Evolutionary conservation across 2,888 invertebrate genomes (phyloP), one percentile per base, ranked within the genome.

Genomic region (Cephus sareptanus): DNA sequence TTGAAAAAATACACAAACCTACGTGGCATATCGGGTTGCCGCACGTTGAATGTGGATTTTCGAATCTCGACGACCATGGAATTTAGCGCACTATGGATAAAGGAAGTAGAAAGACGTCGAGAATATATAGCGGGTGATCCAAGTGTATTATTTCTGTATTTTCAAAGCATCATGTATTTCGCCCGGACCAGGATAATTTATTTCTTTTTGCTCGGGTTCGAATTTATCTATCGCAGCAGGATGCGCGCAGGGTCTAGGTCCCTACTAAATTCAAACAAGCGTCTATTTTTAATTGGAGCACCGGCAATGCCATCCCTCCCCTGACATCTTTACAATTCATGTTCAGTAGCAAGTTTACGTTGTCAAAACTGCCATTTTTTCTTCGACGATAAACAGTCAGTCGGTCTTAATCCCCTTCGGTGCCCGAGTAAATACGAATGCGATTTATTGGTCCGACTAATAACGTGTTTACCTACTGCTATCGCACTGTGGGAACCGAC

Each of bases 201-300:
- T 71, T 31, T 71, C 31, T 31, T 71, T 71, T 71, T 15, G 31
- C 71, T 31, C 71, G 15, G 11, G 1, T 31, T 71, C 71, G 12
- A 71, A 34, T 71, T 71, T 71, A 71, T 71, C 30, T 71, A 33
- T 71, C 71, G 31, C 71, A 71, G 71, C 71, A 71, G 71, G 71
- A 31, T 31, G 1, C 31, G 31, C 31, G 71, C 71, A 31, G 71
- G 71, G 30, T 71, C 71, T 71, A 71, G 71, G 71, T 71, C 71
- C 33, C 31, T 71, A 34, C 13, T 71, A 34, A 71, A 71, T 71
- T 31, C 31, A 33, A 71, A 71, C 31, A 6, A 71, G 6, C 13
- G 13, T 31, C 33, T 71, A 71, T 71, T 71, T 71, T 71, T 23
- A 23, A 56, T 56, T 40, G 40, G 15, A 40, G 40, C 40, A 40